Percentiles rank a stretch among this genome's conserved stretches.
Conservation (phyloP, 2,888 invertebrate species). For the Copidosoma aretas region DNA sequence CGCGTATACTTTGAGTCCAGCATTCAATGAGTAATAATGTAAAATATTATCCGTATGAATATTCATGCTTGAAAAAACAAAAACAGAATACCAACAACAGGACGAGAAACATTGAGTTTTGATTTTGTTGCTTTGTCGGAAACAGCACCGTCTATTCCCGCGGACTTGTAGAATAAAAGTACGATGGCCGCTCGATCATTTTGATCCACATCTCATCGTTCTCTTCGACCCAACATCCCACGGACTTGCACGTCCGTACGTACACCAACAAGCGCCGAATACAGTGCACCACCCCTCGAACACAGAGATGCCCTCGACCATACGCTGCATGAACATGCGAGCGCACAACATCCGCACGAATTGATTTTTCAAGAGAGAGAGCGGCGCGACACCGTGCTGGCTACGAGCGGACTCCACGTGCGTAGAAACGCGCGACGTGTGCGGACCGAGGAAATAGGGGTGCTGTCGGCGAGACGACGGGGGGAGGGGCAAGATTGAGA, state of each 20-base stretch:
- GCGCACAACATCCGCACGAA: constrained; percentile 22
- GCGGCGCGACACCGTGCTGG: not conserved
- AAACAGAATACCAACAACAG: no score
- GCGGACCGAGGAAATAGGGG: no score
- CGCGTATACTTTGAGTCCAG: no score
- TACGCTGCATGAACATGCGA: not conserved
- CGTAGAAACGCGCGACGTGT: no score
- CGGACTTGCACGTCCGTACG: not conserved
- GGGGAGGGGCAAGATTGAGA: not conserved
- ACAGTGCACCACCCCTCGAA: not conserved
- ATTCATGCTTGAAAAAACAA: no score
- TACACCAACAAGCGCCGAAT: not conserved
- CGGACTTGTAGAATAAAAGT: no score
- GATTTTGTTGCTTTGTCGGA: no score
- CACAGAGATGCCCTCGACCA: not conserved
- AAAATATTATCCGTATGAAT: no score
- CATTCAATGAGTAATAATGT: no score
- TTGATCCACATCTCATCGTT: constrained; percentile 6
- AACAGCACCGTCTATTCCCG: no score
- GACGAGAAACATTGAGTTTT: no score
- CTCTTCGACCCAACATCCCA: not conserved
- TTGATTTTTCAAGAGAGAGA: constrained; percentile 21
- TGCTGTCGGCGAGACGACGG: not conserved
- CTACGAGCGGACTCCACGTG: no score
- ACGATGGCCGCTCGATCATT: not conserved